phyloP scores from a whole-genome alignment of 2,797 vertebrate genomes.

The Corythornis leucogaster region DNA sequence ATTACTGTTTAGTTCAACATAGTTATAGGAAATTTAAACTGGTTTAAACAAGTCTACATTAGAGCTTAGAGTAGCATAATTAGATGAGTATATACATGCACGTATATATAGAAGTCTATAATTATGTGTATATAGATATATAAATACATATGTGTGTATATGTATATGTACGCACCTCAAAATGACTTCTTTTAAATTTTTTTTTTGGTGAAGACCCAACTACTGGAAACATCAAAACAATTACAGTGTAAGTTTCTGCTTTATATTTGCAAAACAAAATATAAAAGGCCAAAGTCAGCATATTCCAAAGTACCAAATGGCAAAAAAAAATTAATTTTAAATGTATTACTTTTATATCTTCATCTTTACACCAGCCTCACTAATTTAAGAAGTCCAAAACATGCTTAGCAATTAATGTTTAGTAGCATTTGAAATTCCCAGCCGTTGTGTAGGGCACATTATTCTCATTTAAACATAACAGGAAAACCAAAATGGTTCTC shows the following conservation, averaged over 20 bases:
- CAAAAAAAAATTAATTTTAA: neutral
- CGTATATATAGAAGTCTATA: neutral
- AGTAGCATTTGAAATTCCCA: neutral
- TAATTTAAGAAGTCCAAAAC: neutral
- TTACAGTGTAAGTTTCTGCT: neutral
- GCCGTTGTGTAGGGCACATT: neutral
- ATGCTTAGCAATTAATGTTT: neutral
- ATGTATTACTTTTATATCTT: neutral
- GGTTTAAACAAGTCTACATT: neutral
- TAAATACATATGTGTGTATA: neutral
- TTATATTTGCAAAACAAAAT: neutral
- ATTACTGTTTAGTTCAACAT: neutral
- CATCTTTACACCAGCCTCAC: neutral
- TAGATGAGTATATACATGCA: neutral
- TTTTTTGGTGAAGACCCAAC: neutral
- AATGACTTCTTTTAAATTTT: neutral
- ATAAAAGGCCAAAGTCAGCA: neutral
- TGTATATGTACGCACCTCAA: neutral
- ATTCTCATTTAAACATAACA: neutral
- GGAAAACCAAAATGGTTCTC: neutral
- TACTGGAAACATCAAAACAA: neutral
- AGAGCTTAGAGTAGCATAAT: neutral
- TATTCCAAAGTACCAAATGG: neutral
- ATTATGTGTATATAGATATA: neutral
- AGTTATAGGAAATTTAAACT: neutral